Evolutionary conservation across 2,888 invertebrate species (phyloP).

Genomic region (Polydesmus complanatus): DNA sequence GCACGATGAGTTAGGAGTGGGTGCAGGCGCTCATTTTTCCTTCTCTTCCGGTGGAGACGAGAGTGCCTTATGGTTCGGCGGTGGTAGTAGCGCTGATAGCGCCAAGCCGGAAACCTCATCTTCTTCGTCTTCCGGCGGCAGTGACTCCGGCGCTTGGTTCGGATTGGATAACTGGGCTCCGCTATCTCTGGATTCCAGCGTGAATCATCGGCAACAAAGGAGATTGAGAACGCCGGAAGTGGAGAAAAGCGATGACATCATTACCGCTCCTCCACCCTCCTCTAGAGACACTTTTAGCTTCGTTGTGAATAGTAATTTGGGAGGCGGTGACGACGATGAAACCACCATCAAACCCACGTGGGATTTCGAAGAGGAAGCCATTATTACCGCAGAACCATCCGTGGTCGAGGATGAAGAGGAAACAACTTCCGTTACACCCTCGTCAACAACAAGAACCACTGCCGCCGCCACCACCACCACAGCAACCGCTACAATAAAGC

Average conservation of each 20-base stretch:
- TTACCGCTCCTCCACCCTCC: conserved; percentile 9
- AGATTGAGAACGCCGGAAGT: neutral
- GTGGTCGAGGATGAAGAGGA: neutral
- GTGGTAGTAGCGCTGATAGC: neutral
- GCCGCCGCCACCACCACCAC: neutral
- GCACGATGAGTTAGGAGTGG: conserved; percentile 5
- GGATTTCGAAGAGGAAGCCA: neutral
- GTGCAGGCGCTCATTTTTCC: neutral
- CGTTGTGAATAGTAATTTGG: conserved; percentile 10
- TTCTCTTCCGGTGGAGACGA: neutral
- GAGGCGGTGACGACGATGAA: neutral
- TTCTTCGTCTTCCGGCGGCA: neutral
- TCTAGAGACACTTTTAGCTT: conserved; percentile 8
- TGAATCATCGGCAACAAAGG: conserved; percentile 7
- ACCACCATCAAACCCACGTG: neutral
- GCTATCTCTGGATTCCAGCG: neutral
- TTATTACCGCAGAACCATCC: neutral
- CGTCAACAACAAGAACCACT: neutral
- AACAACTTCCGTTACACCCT: neutral
- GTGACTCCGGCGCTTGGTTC: conserved; percentile 6
- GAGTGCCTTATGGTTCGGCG: conserved; percentile 9
- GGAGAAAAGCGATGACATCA: conserved; percentile 9
- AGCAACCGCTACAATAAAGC: neutral
- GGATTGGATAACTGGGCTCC: conserved; percentile 9
- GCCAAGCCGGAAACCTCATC: neutral